Base-by-base conservation (phyloP, 2,113 vertebrate genomes). In the Zingel zingel region DNA sequence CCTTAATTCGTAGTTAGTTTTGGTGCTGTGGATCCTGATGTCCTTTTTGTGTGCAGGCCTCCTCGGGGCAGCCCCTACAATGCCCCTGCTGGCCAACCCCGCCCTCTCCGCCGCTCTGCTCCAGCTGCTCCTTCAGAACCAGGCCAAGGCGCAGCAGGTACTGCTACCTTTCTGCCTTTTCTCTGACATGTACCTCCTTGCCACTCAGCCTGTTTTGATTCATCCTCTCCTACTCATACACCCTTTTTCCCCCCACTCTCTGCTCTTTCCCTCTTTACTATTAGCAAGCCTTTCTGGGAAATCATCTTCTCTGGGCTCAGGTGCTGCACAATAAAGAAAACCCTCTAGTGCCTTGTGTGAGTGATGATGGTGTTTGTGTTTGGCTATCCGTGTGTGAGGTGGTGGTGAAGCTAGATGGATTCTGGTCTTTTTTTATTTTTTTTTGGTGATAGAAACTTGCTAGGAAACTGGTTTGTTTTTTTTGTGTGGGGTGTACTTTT, bases 121-220 rank as follows among this genome's bases (percentile, higher is more conserved):
- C 79, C 97, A 98, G 84, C 83, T 99, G 10, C 95, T 97, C 21
- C 96, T 99, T 61, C 97, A 98, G 89, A 95, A 93, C 91, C 97
- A 98, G 73, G 92, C 93, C 72, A 97, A 96, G 61, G 91, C 94
- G 5, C 96, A 96, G 81, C 97, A 97, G 97, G 97, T 99, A 95
- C 61, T 0, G 0, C 0, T 25, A 2, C 65, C 30, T 51, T 23
- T 33, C 23, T 47, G 33, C 12, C 59, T 54, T 33, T 19, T 50
- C 63, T 18, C 14, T 21, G n/a, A 47, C 15, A 21, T 21, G 10
- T 15, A 69, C 45, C 76, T 58, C 33, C 58, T 36, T 71, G 48
- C 33, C 2, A 1, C 50, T 58, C n/a, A 23, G 65, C 66, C 51
- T 19, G 54, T 75, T 79, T 82, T 75, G 12, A 76, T 74, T 76